A percentile compares a stretch with the other conserved stretches of the same genome.
Evolutionary conservation across 2,113 vertebrate species (phyloP).

Genomic region (Prochilodus magdalenae): DNA sequence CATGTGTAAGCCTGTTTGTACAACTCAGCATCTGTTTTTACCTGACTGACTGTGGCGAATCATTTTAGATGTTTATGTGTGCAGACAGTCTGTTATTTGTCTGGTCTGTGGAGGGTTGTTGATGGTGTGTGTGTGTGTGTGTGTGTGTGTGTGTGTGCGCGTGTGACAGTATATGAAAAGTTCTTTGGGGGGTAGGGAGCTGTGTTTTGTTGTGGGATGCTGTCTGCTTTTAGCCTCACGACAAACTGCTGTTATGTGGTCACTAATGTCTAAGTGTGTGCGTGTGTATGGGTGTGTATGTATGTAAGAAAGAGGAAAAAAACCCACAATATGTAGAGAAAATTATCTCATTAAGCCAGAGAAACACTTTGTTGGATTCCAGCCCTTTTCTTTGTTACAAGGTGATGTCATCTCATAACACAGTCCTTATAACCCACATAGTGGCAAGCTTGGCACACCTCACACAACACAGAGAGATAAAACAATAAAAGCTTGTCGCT

Average conservation of each 20-base stretch:
- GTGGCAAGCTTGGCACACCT: too few relatives aligned
- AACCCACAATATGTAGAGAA: too few relatives aligned
- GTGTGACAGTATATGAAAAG: conserved; percentile 28
- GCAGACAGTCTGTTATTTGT: conserved; percentile 45
- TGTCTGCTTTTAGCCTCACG: conserved; percentile 45
- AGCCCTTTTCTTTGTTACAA: too few relatives aligned
- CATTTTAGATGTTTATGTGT: conserved; percentile 15
- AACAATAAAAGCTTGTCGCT: too few relatives aligned
- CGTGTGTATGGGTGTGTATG: conserved; percentile 39
- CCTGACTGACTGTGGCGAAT: conserved; percentile 33
- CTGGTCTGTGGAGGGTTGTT: conserved; percentile 11
- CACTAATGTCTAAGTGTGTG: conserved; percentile 13
- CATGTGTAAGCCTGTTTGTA: conserved; percentile 58
- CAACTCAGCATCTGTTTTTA: conserved; percentile 45
- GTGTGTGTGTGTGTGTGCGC: conserved; percentile 27
- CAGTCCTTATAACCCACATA: too few relatives aligned
- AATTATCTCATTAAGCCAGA: too few relatives aligned
- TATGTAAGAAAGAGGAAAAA: conserved; percentile 13
- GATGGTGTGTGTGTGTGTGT: neutral
- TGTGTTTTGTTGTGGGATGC: conserved; percentile 53
- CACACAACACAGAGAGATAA: too few relatives aligned
- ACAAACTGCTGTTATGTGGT: conserved; percentile 45
- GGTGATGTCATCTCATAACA: too few relatives aligned
- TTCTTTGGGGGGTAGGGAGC: neutral
- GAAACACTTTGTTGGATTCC: too few relatives aligned